Base-by-base conservation (phyloP, 2,797 vertebrate genomes). In the Coranthus polyacanthus region DNA sequence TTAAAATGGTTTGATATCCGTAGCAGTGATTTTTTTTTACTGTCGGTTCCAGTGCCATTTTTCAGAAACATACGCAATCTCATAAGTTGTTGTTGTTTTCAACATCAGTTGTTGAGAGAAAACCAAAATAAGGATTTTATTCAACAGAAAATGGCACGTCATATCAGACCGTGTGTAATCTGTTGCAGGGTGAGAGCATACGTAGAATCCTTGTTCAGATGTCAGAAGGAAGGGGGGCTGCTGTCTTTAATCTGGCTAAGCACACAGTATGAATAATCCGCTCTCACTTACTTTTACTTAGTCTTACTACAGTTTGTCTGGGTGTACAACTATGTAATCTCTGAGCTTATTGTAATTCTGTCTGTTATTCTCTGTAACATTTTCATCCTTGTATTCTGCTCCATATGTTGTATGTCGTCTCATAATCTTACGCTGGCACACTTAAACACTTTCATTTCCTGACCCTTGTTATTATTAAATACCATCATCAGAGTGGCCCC, bases 231-330 rank as follows among this genome's bases (percentile, higher is more conserved):
- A 45, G 57, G 58, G 38, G 20, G 39, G 58, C 6, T 39, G 37
- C 68, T 70, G 71, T 79, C 62, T 86, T 76, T 89, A 85, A 90
- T 91, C 87, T 81, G 75, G 56, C 84, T 88, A 81, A 83, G 76
- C 72, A 79, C 79, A 80, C 65, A 70, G 76, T 67, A 72, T 72
- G 61, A 67, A 81, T 88, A 83, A 89, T 88, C 85, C 58, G 4
- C 66, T 62, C 58, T 69, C 46, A 39, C 41, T 79, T 56, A 75
- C 49, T 82, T 81, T 62, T 64, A 72, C 56, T 67, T 37, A 20
- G 37, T 67, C 54, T 77, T 75, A 77, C 65, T 76, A 55, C 62
- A 52, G 50, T 81, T 81, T 73, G 36, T 68, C 53, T 56, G 75
- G 13, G 17, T 59, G 46, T 41, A 57, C 18, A 56, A 62, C 59